Evolutionary conservation across 2,797 vertebrate genomes (phyloP), one percentile per base, ranked within the genome.

Genomic region (Poeciliopsis paucimaculata): DNA sequence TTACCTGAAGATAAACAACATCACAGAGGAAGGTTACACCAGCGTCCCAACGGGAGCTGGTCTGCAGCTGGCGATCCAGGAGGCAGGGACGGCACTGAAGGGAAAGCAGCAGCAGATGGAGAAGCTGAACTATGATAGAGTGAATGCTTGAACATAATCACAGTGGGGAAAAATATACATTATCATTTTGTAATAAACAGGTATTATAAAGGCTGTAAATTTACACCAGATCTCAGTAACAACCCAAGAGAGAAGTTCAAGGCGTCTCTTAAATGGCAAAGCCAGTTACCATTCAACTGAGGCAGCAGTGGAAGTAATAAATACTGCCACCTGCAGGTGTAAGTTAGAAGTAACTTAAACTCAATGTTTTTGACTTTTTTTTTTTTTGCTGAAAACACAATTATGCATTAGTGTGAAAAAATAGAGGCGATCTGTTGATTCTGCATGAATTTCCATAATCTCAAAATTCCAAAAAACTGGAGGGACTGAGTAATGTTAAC

Each of bases 1-100:
- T 45, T 92, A 87, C 74, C 82, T 96, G 77, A 93, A 90, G 77
- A 90, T 96, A 46, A 87, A 93, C 57, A 82, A 93, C 88, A 91
- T 96, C 81, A 95, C 95, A 8, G 92, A 93, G 39, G 92, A 93
- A 68, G 91, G 84, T 2, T 96, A 93, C 20, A 55, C 66, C 15
- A 82, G 87, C 64, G 80, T 95, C 45, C 93, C 95, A 0, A 89
- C 95, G 0, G 95, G 96, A 72, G 90, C 86, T 5, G 93, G 94
- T 41, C 92, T 96, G 77, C 90, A 91, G 75, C 7, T 47, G 31
- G 94, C 96, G 15, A 92, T 96, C 77, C 16, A 76, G n/a, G 88
- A 96, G 66, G 95, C 95, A 2, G 87, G 47, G 51, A 4, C 10
- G 57, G 81, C 53, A 39, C 75, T 86, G 75, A 75, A 51, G 43